A percentile compares a stretch with the other conserved stretches of the same genome.
These are phyloP conservation scores for Octopus sinensis DNA, from an alignment of 1,140 invertebrate genomes.

Conservation along the genomic window DNA sequence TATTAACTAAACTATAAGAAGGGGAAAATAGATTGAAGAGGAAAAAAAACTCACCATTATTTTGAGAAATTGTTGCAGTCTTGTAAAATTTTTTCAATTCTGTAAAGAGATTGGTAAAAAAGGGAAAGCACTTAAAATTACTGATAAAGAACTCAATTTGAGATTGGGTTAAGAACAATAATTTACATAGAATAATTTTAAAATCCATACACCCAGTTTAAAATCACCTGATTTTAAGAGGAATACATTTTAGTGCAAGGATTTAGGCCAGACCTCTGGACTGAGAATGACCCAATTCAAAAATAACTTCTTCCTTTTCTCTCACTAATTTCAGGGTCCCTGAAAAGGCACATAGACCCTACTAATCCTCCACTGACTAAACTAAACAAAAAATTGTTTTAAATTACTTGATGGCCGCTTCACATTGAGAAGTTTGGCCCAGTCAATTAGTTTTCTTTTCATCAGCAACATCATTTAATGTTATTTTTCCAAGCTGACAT, in stretches of 20 bases:
- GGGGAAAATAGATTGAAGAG: not conserved
- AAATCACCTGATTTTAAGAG: not conserved
- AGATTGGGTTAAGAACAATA: not conserved
- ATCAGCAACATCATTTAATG: no score
- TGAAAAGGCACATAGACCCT: no score
- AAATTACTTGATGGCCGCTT: no score
- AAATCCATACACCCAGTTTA: not conserved
- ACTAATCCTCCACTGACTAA: no score
- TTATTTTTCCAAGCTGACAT: no score
- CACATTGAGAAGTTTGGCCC: no score
- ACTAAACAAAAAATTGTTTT: no score
- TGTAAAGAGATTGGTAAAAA: constrained; percentile 33
- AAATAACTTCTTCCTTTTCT: no score
- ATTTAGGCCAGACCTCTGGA: not conserved
- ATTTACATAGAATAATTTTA: not conserved
- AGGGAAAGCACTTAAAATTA: not conserved
- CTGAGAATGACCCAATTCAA: not conserved
- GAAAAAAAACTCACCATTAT: constrained; percentile 39
- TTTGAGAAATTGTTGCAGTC: constrained; percentile 43
- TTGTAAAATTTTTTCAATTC: constrained; percentile 52
- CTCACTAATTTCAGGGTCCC: no score
- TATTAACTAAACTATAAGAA: not conserved
- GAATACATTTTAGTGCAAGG: not conserved
- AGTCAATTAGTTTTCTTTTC: no score
- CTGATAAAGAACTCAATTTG: not conserved